These are phyloP conservation scores for Sebastes paucispinis DNA, from an alignment of 2,797 vertebrate species.

Conservation along the genomic window DNA sequence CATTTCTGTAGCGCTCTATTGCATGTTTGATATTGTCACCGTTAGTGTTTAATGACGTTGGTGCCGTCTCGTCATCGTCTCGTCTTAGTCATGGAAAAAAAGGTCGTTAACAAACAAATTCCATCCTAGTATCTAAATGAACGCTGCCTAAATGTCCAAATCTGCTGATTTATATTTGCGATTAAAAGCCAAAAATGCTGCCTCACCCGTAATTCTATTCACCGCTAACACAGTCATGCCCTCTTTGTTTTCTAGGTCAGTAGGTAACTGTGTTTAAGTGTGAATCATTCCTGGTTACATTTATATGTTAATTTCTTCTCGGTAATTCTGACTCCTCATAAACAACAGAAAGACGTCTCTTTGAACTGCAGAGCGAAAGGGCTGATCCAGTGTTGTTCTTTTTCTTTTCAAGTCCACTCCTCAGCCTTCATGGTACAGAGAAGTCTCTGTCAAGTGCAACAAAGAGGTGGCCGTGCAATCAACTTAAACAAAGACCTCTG, in stretches of 20 bases:
- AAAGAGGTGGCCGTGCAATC: conserved; percentile 73
- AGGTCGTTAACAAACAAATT: too few species aligned
- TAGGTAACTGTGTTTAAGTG: conserved; percentile 54
- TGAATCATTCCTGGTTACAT: conserved; percentile 74
- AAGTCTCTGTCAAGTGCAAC: conserved; percentile 66
- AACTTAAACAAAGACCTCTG: conserved; percentile 72
- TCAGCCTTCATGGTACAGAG: conserved; percentile 59
- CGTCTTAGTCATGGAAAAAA: too few species aligned
- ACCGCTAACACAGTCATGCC: conserved; percentile 36
- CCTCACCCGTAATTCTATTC: conserved; percentile 22
- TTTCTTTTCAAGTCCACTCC: conserved; percentile 61
- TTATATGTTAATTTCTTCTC: conserved; percentile 79
- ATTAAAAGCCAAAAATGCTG: conserved; percentile 13
- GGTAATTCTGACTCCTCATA: conserved; percentile 58
- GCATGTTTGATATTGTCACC: too few species aligned
- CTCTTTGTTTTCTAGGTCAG: conserved; percentile 55
- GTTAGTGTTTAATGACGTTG: too few species aligned
- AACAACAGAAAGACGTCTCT: conserved; percentile 58
- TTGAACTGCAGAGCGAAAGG: conserved; percentile 56
- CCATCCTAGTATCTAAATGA: too few species aligned
- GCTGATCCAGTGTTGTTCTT: conserved; percentile 52
- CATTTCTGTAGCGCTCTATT: too few species aligned
- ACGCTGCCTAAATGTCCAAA: background rate
- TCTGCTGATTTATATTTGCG: background rate
- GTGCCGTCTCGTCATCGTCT: too few species aligned